phyloP scores from a whole-genome alignment of 2,797 vertebrate species.

The Chelon labrosus region DNA sequence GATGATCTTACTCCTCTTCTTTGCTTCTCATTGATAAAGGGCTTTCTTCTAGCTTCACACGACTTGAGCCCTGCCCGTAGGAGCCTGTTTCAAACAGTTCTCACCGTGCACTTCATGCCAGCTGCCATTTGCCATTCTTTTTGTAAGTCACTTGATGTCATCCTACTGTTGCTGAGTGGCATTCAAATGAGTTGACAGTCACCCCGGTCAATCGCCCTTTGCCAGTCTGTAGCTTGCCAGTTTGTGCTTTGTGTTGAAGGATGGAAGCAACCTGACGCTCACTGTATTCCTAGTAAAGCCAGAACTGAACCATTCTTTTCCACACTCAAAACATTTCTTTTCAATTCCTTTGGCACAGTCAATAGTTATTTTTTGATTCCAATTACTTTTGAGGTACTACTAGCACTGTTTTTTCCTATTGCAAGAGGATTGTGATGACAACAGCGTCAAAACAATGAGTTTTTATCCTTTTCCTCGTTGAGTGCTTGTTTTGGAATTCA shows the following conservation, averaged over 20 bases:
- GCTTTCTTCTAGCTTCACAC: background rate
- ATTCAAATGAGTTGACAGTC: slow-evolving; percentile 5
- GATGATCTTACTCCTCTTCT: background rate
- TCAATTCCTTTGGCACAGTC: background rate
- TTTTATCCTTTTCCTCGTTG: no score
- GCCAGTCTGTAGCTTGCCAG: no score
- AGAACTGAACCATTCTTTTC: no score
- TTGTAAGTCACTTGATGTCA: slow-evolving; percentile 1
- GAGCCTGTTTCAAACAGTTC: background rate
- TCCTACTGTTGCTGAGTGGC: slow-evolving; percentile 7
- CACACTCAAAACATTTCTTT: background rate
- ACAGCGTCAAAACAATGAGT: background rate
- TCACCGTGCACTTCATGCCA: background rate
- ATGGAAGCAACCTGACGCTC: no score
- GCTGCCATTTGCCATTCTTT: background rate
- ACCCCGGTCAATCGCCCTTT: background rate
- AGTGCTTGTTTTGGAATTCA: background rate
- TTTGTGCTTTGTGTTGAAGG: no score
- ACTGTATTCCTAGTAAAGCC: no score
- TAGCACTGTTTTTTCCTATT: slow-evolving; percentile 9
- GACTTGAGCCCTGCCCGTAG: background rate
- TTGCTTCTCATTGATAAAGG: slow-evolving; percentile 6
- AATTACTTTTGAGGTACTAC: background rate
- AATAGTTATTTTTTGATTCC: background rate
- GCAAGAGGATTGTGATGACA: slow-evolving; percentile 23